Evolutionary conservation across 2,888 invertebrate genomes (phyloP).

Genomic region (Drosophila histrio): DNA sequence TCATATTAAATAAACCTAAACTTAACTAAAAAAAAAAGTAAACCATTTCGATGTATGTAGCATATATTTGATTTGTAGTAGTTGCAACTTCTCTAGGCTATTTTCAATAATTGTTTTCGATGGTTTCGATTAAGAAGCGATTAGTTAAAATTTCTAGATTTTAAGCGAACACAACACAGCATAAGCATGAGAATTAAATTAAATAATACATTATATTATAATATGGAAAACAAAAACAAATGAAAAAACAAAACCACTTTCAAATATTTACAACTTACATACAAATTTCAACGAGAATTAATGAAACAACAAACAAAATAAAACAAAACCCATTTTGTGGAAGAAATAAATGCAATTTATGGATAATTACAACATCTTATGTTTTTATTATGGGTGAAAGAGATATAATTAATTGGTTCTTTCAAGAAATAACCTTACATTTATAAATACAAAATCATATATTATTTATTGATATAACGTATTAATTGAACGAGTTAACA

Average conservation of each 20-base stretch:
- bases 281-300: constrained; percentile 73
- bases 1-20: constrained; percentile 66
- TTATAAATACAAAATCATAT: background rate
- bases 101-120: constrained; percentile 74
- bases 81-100: constrained; percentile 77
- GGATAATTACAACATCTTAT: constrained; percentile 57
- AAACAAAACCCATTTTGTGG: constrained; percentile 59
- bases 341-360: constrained; percentile 77
- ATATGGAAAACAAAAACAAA: constrained; percentile 52
- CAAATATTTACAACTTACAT: constrained; percentile 76
- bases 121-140: constrained; percentile 71
- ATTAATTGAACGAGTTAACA: background rate
- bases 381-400: background rate
- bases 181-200: constrained; percentile 62
- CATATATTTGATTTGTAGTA: constrained; percentile 65
- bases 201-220: constrained; percentile 51
- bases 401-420: background rate
- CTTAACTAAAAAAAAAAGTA: constrained; percentile 25
- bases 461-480: background rate
- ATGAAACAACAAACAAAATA: constrained; percentile 48
- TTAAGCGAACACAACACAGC: constrained; percentile 60
- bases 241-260: constrained; percentile 59
- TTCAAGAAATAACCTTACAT: background rate
- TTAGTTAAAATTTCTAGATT: constrained; percentile 75
- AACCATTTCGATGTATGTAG: constrained; percentile 74